Base-by-base conservation (phyloP, 2,797 vertebrate species). In the Rhinophrynus dorsalis region DNA sequence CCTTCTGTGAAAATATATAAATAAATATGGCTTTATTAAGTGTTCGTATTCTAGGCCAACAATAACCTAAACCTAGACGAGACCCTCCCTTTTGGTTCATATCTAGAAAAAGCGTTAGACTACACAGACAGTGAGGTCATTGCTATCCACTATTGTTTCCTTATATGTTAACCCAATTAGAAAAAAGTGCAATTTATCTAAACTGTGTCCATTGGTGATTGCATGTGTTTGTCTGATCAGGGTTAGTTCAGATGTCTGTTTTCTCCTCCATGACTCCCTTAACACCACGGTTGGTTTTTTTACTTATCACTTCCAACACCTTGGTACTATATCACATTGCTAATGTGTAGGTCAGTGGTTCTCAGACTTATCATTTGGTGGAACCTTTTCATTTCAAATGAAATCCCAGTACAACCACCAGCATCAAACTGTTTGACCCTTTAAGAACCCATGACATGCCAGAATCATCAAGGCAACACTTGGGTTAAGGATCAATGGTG, bases 41-140 rank as follows among this genome's bases (percentile, higher is more conserved):
- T 73, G 80, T 82, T 80, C 72, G n/a, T 76, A 78, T 75, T 78
- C 60, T 40, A 76, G 78, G 82, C 84, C 83, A 83, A 81, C 69
- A 81, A 75, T 83, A 87, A 83, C 79, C 75, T 70, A 2, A 65
- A 74, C 56, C 72, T 81, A 83, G 81, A 84, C 77, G 12, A 79
- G 54, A 64, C 67, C 75, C 78, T 78, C 76, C 75, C 69, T 81
- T 75, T 75, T 67, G 40, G 76, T 82, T 75, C 84, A 71, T 79
- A 81, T 73, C 2, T 73, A 79, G 78, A 54, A 13, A 47, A 68
- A 51, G 77, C 78, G 72, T 79, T 78, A 47, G 59, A 81, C 83
- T 83, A 82, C 74, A 74, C 78, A 89, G 84, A 81, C 78, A 82
- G 81, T 79, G 82, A 89, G 83, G 83, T 88, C 83, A 83, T 83